Evolutionary conservation across 2,888 invertebrate genomes (phyloP).

Genomic region (Copidosoma aretas): DNA sequence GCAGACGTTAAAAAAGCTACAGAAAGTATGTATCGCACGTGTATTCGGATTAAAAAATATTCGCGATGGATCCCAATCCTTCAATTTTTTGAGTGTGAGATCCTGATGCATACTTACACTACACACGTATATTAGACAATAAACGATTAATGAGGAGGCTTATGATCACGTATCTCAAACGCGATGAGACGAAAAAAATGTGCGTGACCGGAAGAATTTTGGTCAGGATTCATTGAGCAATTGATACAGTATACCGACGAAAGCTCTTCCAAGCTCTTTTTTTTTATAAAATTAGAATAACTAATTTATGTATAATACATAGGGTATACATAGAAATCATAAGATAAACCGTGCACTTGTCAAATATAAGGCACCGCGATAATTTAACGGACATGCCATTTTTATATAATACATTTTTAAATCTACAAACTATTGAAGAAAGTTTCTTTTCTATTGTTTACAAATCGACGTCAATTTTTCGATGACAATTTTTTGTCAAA

Average conservation of each 20-base stretch:
- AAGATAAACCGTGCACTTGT: constrained; percentile 12
- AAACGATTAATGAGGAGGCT: constrained; percentile 18
- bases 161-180: not conserved
- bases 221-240: constrained; percentile 8
- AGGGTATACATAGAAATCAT: too few relatives aligned
- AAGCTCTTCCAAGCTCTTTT: constrained; percentile 30
- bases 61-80: too few relatives aligned
- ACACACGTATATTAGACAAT: constrained; percentile 35
- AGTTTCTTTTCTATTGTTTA: constrained; percentile 15
- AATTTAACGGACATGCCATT: constrained; percentile 8
- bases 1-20: constrained; percentile 29
- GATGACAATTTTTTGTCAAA: not conserved
- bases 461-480: constrained; percentile 12
- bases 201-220: constrained; percentile 18
- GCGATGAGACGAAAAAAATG: not conserved
- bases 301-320: too few relatives aligned
- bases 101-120: constrained; percentile 28
- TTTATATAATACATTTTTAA: constrained; percentile 29
- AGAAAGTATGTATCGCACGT: constrained; percentile 29
- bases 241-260: constrained; percentile 7
- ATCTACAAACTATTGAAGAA: constrained; percentile 1
- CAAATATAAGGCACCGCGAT: constrained; percentile 18
- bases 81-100: too few relatives aligned
- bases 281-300: constrained; percentile 25
- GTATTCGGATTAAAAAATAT: constrained; percentile 20